phyloP scores from a whole-genome alignment of 2,797 vertebrate genomes.

The Pipistrellus pipistrellus region DNA sequence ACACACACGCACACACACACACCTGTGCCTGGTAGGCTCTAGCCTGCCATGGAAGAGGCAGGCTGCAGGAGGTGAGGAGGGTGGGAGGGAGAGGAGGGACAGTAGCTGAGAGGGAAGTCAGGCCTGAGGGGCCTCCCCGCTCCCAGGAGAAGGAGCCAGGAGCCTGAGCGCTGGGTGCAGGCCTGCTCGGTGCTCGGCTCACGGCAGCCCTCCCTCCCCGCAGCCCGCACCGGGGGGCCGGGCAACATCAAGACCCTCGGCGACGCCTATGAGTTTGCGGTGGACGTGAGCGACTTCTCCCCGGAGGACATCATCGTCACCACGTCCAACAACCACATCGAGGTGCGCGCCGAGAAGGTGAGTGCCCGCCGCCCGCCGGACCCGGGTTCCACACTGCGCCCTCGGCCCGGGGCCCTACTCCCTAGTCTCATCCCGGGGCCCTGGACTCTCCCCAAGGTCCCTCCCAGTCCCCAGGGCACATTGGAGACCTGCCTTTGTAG shows the following conservation, averaged over 20 bases:
- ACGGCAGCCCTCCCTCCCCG: not conserved
- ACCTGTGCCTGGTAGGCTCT: no score
- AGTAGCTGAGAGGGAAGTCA: not conserved
- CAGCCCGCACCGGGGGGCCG: conserved; percentile 86
- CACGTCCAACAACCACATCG: conserved; percentile 94
- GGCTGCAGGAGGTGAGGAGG: not conserved
- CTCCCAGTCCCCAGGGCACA: not conserved
- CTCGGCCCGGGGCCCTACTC: not conserved
- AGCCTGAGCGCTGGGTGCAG: not conserved
- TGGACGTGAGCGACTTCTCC: conserved; percentile 94
- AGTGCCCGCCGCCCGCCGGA: not conserved
- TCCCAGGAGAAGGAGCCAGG: not conserved
- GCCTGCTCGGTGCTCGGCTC: not conserved
- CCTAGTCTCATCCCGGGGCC: not conserved
- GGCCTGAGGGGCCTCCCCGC: not conserved
- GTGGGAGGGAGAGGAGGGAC: not conserved
- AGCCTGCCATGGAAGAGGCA: fast-evolving
- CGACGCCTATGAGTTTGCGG: conserved; percentile 93
- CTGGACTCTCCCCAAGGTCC: not conserved
- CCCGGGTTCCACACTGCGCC: fast-evolving
- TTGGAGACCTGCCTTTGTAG: not conserved
- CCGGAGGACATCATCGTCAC: conserved; percentile 94
- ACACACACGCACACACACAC: no score
- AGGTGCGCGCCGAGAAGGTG: conserved; percentile 95
- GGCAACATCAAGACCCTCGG: conserved; percentile 91